Base-by-base conservation (phyloP, 1,140 invertebrate genomes). In the Yoshiicerus persimilis region DNA sequence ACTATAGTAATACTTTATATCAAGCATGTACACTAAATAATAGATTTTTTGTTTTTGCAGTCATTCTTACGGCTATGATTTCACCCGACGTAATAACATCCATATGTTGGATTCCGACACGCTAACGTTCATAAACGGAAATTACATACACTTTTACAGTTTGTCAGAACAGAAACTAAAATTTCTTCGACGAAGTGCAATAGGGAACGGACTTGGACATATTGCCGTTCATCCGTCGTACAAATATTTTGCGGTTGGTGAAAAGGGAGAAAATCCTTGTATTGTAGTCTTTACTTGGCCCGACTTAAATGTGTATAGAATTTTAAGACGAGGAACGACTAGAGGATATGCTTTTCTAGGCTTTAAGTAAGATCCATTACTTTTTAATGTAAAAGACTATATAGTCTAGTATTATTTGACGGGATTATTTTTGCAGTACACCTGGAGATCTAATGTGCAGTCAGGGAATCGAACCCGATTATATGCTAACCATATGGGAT, bases 41-140 rank as follows among this genome's bases (percentile, higher is more conserved):
- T n/a, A n/a, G n/a, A 41, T 70, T 39, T 77, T 56, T 1, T 64
- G 2, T 11, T 39, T 83, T 87, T 39, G 16, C 86, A 96, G 96
- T 92, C 93, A 96, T 93, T 97, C 96, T 0, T 97, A 95, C 92
- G 96, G 96, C n/a, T 98, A 97, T 91, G 95, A 98, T 91, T 97
- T 96, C 91, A 94, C 94, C 88, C 96, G 95, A 89, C 94, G 95
- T 80, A 96, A 95, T 90, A 98, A 98, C 92, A 92, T 98, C 11
- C 95, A 95, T 85, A 93, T 96, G 0, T 93, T 96, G 62, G 96
- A 97, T 92, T 93, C 95, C 11, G 92, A 95, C 9, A 96, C 95
- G 0, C 91, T 98, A 11, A 93, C 96, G 13, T 98, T 96, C 93
- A 94, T 94, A 0, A 95, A 97, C 2, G 97, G 97, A 32, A 97